A percentile compares a stretch with the other conserved stretches of the same genome.
These are phyloP conservation scores for Anthrax anthrax DNA, from an alignment of 2,888 invertebrate species.

Conservation along the genomic window DNA sequence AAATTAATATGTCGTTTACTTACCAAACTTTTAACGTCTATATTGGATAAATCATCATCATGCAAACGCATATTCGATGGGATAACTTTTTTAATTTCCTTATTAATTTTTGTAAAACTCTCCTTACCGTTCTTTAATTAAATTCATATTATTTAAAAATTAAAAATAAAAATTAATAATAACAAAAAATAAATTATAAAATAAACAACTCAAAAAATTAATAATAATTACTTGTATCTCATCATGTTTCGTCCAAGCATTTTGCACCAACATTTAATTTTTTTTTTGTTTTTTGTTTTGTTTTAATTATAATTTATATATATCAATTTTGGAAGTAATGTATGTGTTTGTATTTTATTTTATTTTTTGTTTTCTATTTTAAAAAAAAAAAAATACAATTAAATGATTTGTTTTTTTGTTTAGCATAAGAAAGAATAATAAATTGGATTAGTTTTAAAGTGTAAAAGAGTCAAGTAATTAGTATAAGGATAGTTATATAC, in stretches of 20 bases:
- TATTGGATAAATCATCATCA: slow-evolving; percentile 43
- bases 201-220: too few relatives aligned
- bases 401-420: too few relatives aligned
- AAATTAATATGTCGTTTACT: too few relatives aligned
- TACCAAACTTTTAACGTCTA: slow-evolving; percentile 50
- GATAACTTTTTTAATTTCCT: not conserved
- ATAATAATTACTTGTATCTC: not conserved
- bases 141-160: too few relatives aligned
- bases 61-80: slow-evolving; percentile 9
- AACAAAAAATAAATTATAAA: not conserved
- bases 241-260: not conserved
- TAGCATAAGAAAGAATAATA: too few relatives aligned
- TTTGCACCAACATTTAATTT: not conserved
- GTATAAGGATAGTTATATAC: too few relatives aligned
- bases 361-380: too few relatives aligned
- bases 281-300: not conserved
- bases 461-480: too few relatives aligned
- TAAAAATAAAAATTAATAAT: not conserved
- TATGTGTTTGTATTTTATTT: too few relatives aligned
- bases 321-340: too few relatives aligned
- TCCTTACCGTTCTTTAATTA: not conserved
- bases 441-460: too few relatives aligned
- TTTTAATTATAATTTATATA: not conserved
- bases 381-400: too few relatives aligned
- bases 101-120: not conserved